Percentiles rank a stretch among this genome's conserved stretches.
Conservation (phyloP, 2,797 vertebrate species). For the Todus mexicanus region DNA sequence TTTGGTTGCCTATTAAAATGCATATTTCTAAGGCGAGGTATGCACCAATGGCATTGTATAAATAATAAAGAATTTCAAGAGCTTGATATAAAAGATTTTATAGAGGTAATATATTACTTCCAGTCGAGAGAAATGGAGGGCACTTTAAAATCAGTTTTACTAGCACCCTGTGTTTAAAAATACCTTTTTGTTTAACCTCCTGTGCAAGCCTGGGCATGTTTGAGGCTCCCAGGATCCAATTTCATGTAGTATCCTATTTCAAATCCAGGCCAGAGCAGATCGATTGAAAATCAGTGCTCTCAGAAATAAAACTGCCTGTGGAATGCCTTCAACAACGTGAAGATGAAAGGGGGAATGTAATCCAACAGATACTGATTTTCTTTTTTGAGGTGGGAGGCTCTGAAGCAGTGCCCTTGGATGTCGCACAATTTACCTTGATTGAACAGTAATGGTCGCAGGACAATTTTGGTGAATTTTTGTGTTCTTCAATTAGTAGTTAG, state of each 20-base stretch:
- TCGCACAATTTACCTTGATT: background rate
- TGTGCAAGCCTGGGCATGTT: conserved; percentile 24
- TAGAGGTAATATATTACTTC: conserved; percentile 15
- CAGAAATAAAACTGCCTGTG: conserved; percentile 40
- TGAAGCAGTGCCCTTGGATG: background rate
- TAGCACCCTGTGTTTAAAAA: background rate
- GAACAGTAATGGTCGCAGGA: background rate
- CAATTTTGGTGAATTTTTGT: conserved; percentile 28
- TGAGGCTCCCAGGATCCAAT: conserved; percentile 38
- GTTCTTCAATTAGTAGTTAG: background rate
- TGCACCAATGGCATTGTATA: background rate
- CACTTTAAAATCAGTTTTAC: conserved; percentile 34
- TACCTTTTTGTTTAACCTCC: conserved; percentile 12
- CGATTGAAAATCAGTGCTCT: conserved; percentile 5
- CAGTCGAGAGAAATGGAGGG: background rate
- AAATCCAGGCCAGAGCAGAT: conserved; percentile 31
- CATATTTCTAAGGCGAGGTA: background rate
- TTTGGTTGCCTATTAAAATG: conserved; percentile 40
- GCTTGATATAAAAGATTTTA: conserved; percentile 15
- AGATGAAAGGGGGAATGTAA: conserved; percentile 15
- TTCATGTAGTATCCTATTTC: conserved; percentile 53
- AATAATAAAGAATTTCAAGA: conserved; percentile 28
- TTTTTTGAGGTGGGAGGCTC: background rate
- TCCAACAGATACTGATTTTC: conserved; percentile 6
- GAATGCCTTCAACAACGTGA: conserved; percentile 24